phyloP scores from a whole-genome alignment of 2,888 invertebrate genomes.

The Oscheius myriophilus region DNA sequence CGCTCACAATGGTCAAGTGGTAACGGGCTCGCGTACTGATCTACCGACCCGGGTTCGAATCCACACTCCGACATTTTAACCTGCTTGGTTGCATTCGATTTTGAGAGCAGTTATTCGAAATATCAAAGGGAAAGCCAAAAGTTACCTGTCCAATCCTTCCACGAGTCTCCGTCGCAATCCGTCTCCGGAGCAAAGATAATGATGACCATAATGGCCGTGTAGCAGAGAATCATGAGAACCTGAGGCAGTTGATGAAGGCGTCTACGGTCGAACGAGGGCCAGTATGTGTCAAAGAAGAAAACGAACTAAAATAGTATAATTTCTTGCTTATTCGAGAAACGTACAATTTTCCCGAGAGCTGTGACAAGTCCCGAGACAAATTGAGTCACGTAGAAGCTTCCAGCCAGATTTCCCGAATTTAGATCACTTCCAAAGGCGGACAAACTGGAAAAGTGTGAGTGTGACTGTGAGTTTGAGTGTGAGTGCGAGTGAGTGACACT shows the following conservation, averaged over 20 bases:
- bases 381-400: conserved; percentile 51
- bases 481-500: background rate
- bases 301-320: conserved; percentile 55
- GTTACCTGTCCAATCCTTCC: conserved; percentile 44
- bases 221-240: conserved; percentile 60
- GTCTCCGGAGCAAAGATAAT: conserved; percentile 43
- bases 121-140: too few species aligned
- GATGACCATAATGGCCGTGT: conserved; percentile 54
- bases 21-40: too few species aligned
- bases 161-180: conserved; percentile 39
- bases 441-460: conserved; percentile 31
- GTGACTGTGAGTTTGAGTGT: background rate
- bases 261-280: conserved; percentile 60
- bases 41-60: too few species aligned
- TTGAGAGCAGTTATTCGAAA: too few species aligned
- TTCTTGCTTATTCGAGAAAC: background rate
- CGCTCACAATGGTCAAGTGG: too few species aligned
- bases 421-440: conserved; percentile 52
- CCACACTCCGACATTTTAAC: too few species aligned
- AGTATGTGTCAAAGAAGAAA: conserved; percentile 57
- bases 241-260: conserved; percentile 65
- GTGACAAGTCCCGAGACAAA: conserved; percentile 48
- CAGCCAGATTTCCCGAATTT: conserved; percentile 52
- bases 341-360: conserved; percentile 51
- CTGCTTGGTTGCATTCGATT: too few species aligned